phyloP scores from a whole-genome alignment of 2,888 invertebrate species.

The Rhimphoctona megacephalus region DNA sequence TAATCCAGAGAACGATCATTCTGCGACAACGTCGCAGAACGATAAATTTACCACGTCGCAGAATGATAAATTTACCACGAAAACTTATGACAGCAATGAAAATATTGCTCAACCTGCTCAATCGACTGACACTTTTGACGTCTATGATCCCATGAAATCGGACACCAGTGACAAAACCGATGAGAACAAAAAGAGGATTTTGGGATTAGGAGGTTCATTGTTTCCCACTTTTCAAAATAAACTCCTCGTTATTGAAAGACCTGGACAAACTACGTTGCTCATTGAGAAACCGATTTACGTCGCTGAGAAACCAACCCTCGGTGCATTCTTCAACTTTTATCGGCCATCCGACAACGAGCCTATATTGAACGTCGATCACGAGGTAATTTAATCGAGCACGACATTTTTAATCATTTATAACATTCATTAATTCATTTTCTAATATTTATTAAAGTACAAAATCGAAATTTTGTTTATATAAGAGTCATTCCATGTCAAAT shows the following conservation, averaged over 20 bases:
- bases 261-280: conserved; percentile 58
- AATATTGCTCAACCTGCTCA: not conserved
- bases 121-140: conserved; percentile 59
- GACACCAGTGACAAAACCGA: conserved; percentile 17
- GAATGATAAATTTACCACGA: not conserved
- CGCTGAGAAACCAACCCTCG: conserved; percentile 46
- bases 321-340: conserved; percentile 38
- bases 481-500: too few species aligned
- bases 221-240: conserved; percentile 37
- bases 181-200: not conserved
- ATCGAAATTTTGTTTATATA: not conserved
- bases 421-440: not conserved
- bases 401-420: not conserved
- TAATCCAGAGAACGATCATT: not conserved
- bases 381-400: conserved; percentile 47
- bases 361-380: conserved; percentile 38
- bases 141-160: conserved; percentile 56
- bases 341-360: conserved; percentile 29
- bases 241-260: conserved; percentile 64
- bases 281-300: conserved; percentile 66
- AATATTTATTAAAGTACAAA: not conserved
- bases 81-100: not conserved
- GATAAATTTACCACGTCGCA: not conserved
- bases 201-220: conserved; percentile 26
- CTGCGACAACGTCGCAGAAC: not conserved